Base-by-base conservation (phyloP, 2,113 vertebrate species). In the Cnemophilus loriae region DNA sequence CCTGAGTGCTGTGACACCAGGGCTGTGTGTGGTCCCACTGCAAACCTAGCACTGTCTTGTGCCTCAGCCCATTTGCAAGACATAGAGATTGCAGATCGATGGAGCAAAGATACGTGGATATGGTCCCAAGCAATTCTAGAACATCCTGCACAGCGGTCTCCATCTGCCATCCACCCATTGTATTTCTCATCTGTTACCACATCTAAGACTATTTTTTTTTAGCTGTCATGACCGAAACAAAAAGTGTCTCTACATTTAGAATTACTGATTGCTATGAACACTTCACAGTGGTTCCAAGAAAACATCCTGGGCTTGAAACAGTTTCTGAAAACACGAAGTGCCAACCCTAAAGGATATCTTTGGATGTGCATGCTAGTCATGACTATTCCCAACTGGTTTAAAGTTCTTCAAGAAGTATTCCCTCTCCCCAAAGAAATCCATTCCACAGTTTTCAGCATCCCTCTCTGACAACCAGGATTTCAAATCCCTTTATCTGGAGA, bases 401-500 rank as follows among this genome's bases (percentile, higher is more conserved):
- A 94, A 91, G 46, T 92, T 84, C 71, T 91, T 93, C 33, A 86
- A 67, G 88, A 86, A 81, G 13, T 79, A 93, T 71, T 93, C 87
- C 91, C 78, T 96, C 37, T 89, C 69, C 65, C 46, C 78, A 79
- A 69, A 96, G 95, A 97, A 98, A 91, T 97, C 97, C 96, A 96
- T 96, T 92, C 96, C 92, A 91, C 89, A 97, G 96, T 96, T 97
- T 98, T 97, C 87, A 86, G 91, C 93, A 96, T 91, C 87, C 97
- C 91, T 94, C 56, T 75, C 79, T 57, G 92, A 96, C 91, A 91
- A 95, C 69, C 86, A 97, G 90, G 91, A 88, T 93, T 97, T 97
- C 63, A 96, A 97, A 97, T 96, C 96, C 92, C 87, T 97, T 98
- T 97, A 97, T 97, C 95, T 98, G 95, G 93, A 95, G 97, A 95